Conservation (phyloP, 2,113 vertebrate genomes). For the Typhlomys cinereus region DNA sequence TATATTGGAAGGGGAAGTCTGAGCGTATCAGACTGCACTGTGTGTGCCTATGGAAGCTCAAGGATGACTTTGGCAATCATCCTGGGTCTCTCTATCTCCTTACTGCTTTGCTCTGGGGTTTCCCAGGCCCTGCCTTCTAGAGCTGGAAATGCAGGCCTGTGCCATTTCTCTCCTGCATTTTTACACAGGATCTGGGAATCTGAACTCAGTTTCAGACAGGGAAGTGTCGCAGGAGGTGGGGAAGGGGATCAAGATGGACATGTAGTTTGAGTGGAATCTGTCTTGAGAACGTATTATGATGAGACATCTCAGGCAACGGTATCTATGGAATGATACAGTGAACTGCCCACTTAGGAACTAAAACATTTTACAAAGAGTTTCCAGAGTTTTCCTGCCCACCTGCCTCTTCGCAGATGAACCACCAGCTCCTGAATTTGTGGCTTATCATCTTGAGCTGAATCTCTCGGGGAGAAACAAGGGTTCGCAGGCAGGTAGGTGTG, state of each 20-base stretch:
- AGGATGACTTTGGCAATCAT: too few species aligned
- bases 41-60: too few species aligned
- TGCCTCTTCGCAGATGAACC: not conserved
- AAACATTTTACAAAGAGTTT: not conserved
- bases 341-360: slow-evolving; percentile 9
- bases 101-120: too few species aligned
- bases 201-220: too few species aligned
- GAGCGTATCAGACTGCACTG: too few species aligned
- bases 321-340: not conserved
- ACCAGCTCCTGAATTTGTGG: not conserved
- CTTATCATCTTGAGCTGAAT: slow-evolving; percentile 7
- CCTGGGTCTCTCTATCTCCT: too few species aligned
- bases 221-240: not conserved
- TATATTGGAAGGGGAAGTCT: too few species aligned
- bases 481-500: not conserved
- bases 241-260: not conserved
- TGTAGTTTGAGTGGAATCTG: not conserved
- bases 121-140: too few species aligned
- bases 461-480: not conserved
- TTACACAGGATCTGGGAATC: too few species aligned
- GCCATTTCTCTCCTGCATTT: too few species aligned
- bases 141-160: too few species aligned
- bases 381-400: not conserved
- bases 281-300: slow-evolving; percentile 29
- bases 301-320: slow-evolving; percentile 27